Base-by-base conservation (phyloP, 2,888 invertebrate species). In the Desoria tigrina region DNA sequence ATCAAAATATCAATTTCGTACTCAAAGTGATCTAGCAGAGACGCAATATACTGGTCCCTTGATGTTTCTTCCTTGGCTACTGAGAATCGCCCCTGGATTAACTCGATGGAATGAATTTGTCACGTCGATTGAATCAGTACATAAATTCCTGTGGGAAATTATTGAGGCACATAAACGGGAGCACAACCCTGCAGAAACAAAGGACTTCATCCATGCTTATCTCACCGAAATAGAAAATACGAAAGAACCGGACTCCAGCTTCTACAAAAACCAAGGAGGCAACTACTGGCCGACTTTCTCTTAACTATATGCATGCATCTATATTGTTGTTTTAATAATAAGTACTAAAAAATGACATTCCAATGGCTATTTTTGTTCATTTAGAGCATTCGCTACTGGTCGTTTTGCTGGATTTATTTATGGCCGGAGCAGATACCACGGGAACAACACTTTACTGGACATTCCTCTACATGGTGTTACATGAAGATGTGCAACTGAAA, bases 361-460 rank as follows among this genome's bases (percentile, higher is more conserved):
- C n/a, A n/a, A n/a, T n/a, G n/a, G n/a, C n/a, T n/a, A n/a, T n/a
- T 21, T 53, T 42, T 3, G 26, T n/a, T 2, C 42, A 39, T 61
- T 37, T 63, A 78, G 78, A 76, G 26, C 72, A 77, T 32, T 77
- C 77, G 14, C 61, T 78, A 24, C 60, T 76, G 11, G 74, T 74
- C 6, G 69, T 74, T 6, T 62, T 77, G 21, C 62, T 75, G 42
- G 77, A 78, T 57, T 62, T 78, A 23, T 77, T 78, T 56, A 74
- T 73, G 69, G 77, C 77, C 21, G 77, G 77, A 2, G 74, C 75
- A 2, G 78, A 78, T 37, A 78, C 77, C 21, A 77, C 76, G 1
- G 77, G 77, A 37, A 74, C 74, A 18, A 73, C 76, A 1, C 63
- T 78, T 1, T 72, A 74, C 14, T 78, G 75, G 69, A 74, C 76